Conservation (phyloP, 2,113 vertebrate species). For the Oryzias woworae region DNA sequence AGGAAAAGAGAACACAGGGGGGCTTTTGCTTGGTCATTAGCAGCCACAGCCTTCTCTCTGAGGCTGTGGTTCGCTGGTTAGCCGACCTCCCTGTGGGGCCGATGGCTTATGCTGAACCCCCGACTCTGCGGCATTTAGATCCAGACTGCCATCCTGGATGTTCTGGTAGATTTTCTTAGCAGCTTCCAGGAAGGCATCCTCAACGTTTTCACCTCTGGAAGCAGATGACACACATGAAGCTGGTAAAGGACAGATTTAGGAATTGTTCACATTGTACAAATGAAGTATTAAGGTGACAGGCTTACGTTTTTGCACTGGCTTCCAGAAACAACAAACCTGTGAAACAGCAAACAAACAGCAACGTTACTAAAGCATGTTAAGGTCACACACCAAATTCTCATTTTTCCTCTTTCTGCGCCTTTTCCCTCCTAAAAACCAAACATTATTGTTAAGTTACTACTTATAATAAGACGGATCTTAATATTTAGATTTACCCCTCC, state of each 20-base stretch:
- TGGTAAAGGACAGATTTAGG: neutral
- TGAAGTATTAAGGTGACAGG: conserved; percentile 21
- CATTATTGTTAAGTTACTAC: conserved; percentile 73
- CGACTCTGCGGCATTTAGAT: conserved; percentile 96
- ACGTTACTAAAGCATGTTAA: conserved; percentile 16
- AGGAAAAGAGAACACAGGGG: conserved; percentile 13
- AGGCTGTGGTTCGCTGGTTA: conserved; percentile 97
- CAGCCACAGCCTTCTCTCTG: conserved; percentile 98
- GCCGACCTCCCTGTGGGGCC: conserved; percentile 92
- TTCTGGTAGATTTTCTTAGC: conserved; percentile 99
- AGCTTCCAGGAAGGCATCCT: conserved; percentile 97
- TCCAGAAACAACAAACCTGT: conserved; percentile 96
- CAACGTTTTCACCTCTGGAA: conserved; percentile 94
- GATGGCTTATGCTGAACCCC: conserved; percentile 99
- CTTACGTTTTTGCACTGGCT: conserved; percentile 99
- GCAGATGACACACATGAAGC: neutral
- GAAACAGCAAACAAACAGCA: conserved; percentile 6
- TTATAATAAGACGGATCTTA: conserved; percentile 37
- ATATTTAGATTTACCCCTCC: neutral
- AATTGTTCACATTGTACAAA: neutral
- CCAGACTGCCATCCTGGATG: conserved; percentile 98
- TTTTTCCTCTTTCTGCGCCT: neutral
- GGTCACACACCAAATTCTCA: conserved; percentile 12
- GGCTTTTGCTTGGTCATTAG: conserved; percentile 85
- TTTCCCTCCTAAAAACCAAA: conserved; percentile 61